A percentile compares a stretch with the other conserved stretches of the same genome.
Evolutionary conservation across 2,797 vertebrate genomes (phyloP).

Genomic region (Mus minutoides): DNA sequence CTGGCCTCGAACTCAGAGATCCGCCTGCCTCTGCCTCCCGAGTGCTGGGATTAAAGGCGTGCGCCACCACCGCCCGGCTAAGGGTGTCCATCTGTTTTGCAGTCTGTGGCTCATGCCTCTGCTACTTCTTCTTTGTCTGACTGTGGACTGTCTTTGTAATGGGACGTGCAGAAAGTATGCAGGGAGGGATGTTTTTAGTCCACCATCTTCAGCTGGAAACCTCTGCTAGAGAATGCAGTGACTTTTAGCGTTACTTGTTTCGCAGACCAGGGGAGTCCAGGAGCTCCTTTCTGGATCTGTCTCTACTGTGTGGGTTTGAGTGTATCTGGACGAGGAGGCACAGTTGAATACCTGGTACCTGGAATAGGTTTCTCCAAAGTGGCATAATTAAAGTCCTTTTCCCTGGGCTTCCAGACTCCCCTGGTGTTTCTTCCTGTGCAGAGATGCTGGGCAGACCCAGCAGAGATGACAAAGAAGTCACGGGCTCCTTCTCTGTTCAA

Average conservation of each 20-base stretch:
- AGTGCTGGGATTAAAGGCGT: too few species aligned
- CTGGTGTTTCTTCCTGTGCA: background rate
- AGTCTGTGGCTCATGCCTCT: background rate
- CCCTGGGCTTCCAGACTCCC: background rate
- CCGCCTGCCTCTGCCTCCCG: too few species aligned
- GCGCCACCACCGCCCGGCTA: too few species aligned
- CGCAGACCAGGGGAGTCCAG: too few species aligned
- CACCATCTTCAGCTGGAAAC: background rate
- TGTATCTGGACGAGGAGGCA: background rate
- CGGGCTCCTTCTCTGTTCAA: background rate
- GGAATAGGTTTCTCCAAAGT: background rate
- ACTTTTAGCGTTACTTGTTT: conserved; percentile 26
- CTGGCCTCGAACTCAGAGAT: too few species aligned
- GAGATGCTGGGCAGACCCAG: background rate
- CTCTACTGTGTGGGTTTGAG: background rate
- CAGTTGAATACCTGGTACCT: background rate
- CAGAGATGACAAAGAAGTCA: background rate
- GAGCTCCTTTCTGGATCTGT: background rate
- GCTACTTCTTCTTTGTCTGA: background rate
- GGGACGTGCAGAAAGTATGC: background rate
- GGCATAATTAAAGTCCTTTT: background rate
- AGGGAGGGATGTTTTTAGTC: background rate
- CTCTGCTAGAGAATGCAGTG: conserved; percentile 12
- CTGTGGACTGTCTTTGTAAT: background rate
- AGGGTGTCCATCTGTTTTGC: background rate